Conservation (phyloP, 2,888 invertebrate species). For the Tiliacea citrago region DNA sequence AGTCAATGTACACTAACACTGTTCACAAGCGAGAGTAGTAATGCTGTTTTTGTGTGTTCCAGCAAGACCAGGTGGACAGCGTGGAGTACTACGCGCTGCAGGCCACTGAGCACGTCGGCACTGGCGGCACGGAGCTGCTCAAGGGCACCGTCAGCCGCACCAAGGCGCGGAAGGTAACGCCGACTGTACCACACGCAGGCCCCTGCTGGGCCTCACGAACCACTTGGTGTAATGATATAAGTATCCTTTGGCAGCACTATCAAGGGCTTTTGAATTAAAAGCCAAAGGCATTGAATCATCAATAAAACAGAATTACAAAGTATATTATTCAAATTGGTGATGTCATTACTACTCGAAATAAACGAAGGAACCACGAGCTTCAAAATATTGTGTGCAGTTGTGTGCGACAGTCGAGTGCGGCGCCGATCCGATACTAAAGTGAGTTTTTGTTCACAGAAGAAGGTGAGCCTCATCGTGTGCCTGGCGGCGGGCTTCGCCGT, state of each 20-base stretch:
- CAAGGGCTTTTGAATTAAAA: too few relatives aligned
- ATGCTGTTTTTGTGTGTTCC: constrained; percentile 57
- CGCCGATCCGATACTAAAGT: background rate
- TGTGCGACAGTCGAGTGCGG: too few relatives aligned
- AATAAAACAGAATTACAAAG: background rate
- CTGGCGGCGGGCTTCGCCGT: constrained; percentile 79
- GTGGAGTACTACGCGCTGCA: constrained; percentile 92
- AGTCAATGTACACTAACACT: too few relatives aligned
- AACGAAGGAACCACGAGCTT: background rate
- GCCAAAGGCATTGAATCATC: background rate
- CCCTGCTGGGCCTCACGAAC: background rate
- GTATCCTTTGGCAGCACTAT: too few relatives aligned
- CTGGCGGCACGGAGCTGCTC: constrained; percentile 89
- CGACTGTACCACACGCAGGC: background rate
- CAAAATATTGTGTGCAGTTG: background rate
- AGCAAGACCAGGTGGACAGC: constrained; percentile 93
- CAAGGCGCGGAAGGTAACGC: constrained; percentile 88
- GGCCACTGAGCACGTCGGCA: constrained; percentile 91
- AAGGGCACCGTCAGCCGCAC: constrained; percentile 87
- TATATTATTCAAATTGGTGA: background rate
- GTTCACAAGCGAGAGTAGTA: background rate
- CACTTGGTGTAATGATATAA: background rate
- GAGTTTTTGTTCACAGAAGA: constrained; percentile 79
- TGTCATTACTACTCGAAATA: constrained; percentile 12
- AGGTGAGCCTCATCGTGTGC: constrained; percentile 81